Percentiles rank a stretch among this genome's conserved stretches.
These are phyloP conservation scores for Mallotus villosus DNA, from an alignment of 2,797 vertebrate species.

Conservation along the genomic window DNA sequence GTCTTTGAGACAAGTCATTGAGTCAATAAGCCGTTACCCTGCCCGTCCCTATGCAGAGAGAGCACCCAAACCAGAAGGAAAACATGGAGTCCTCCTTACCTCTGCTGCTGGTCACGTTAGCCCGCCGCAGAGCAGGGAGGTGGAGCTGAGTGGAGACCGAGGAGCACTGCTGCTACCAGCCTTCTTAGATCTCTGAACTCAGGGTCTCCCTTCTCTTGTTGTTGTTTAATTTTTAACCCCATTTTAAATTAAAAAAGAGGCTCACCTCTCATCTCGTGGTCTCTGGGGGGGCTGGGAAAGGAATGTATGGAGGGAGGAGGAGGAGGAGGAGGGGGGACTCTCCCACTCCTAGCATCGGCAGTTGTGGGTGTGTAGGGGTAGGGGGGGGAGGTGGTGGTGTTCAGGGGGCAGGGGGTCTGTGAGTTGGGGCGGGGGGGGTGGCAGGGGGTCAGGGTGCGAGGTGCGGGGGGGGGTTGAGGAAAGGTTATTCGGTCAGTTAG, in stretches of 20 bases:
- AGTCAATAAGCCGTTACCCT: conserved; percentile 32
- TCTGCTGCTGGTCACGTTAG: conserved; percentile 25
- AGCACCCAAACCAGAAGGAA: conserved; percentile 6
- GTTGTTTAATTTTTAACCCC: conserved; percentile 64
- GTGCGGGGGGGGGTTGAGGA: conserved; percentile 7
- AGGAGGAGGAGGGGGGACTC: conserved; percentile 32
- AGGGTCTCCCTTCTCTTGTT: not conserved
- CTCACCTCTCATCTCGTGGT: conserved; percentile 61
- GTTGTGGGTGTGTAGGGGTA: conserved; percentile 20
- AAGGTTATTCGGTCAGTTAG: conserved; percentile 63
- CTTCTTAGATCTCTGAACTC: no score
- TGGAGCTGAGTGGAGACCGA: no score
- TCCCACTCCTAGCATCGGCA: conserved; percentile 50
- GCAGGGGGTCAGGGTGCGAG: conserved; percentile 26
- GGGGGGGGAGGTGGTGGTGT: no score
- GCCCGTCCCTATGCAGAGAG: conserved; percentile 11
- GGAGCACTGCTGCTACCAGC: no score
- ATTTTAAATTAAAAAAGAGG: conserved; percentile 57
- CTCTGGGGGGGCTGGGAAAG: conserved; percentile 24
- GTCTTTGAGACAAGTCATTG: conserved; percentile 8
- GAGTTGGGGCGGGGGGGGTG: conserved; percentile 19
- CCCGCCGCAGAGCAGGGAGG: no score
- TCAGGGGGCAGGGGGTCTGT: conserved; percentile 15
- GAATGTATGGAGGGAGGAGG: conserved; percentile 46
- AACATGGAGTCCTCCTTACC: conserved; percentile 9